Evolutionary conservation across 2,888 invertebrate genomes (phyloP), one percentile per base, ranked within the genome.

Genomic region (Brenthis hecate): DNA sequence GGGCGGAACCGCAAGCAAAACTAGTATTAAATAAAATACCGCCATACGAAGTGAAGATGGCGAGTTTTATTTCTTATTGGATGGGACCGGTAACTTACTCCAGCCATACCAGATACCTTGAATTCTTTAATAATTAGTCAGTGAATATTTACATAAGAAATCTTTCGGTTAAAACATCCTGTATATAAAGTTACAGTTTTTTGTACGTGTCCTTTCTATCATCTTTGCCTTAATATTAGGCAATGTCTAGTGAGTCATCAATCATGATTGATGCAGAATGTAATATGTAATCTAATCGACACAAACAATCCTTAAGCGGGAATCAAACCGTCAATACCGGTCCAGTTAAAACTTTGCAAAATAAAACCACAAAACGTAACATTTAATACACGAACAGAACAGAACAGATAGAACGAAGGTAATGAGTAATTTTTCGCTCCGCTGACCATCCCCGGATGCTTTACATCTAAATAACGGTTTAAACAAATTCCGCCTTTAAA

Each of bases 371-470:
- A 65, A 69, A 61, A 65, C 61, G 56, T 66, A 61, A 43, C 61
- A 62, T 55, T 51, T 67, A 67, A 67, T 66, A 50, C 57, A 65
- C 58, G 23, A 53, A 56, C 32, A 56, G 55, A 53, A 56, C 32
- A 56, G 55, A 61, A 63, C 63, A 68, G 47, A 63, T 75, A 77
- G 74, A 73, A 72, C 73, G 61, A 63, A 69, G 19, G 56, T 72
- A 78, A 77, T 74, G 65, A 73, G 68, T 77, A 80, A 85, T 85
- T 85, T 80, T 70, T 80, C 81, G 85, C 83, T 85, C 83, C 74
- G 77, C 65, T 83, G 82, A 67, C 70, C 76, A 74, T 73, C 76
- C 75, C 72, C 74, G 71, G 70, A 72, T 69, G 66, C 54, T 43
- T 63, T 66, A 63, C 55, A 63, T 23, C 56, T 61, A 58, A 43